Base-by-base conservation (phyloP, 2,113 vertebrate genomes). In the Motacilla alba region DNA sequence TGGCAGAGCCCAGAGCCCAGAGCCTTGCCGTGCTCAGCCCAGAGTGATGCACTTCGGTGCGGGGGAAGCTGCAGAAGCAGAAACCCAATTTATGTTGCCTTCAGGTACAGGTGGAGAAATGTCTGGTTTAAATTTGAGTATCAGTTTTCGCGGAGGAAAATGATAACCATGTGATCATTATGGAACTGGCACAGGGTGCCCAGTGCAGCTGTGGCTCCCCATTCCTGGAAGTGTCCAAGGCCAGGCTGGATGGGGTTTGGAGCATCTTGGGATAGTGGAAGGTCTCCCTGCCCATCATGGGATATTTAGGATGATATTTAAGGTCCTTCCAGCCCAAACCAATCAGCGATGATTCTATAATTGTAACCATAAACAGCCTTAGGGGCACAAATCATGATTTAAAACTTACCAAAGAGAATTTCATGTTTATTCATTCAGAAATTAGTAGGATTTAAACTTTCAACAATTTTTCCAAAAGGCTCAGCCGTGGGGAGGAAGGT, bases 11-110 rank as follows among this genome's bases (percentile, higher is more conserved):
- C 49, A 26, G 10, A 15, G 11, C 15, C 41, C 8, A 26, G 10
- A 15, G 11, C 15, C 41, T 7, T 26, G 28, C 2, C 17, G 19
- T 41, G 53, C 63, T 23, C 63, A 27, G 59, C 55, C 58, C 72
- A 4, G 35, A 33, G 58, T 7, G 1, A 1, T 8, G 15, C 10
- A 24, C 31, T 10, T 9, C 31, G 1, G 13, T 1, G 0, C 0
- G 4, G 62, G 24, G 13, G 15, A 53, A 44, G 13, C 47, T 30
- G 47, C 64, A 46, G 33, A 27, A 63, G 37, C 15, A 79, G 53
- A 82, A 72, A 27, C 13, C 8, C 0, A 0, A 35, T 14, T 50
- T 23, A 8, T 41, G 31, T 12, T 53, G 22, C 53, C 31, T 68
- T 67, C 60, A 39, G 56, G 27, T 75, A 27, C 62, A 50, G 59